Conservation (phyloP, 2,797 vertebrate genomes). For the Poecilia picta region DNA sequence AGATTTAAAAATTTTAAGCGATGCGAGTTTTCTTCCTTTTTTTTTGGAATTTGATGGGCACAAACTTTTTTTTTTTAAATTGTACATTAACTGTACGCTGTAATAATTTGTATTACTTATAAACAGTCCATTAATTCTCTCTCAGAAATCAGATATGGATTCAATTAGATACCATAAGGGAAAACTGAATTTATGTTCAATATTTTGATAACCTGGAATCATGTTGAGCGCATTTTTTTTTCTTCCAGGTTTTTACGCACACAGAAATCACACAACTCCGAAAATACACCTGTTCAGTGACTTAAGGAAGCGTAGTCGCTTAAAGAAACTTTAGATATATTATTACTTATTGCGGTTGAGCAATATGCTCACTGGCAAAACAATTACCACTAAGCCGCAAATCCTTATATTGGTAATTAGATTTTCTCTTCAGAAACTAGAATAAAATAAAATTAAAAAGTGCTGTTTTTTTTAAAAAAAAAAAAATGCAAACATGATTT, state of each 20-base stretch:
- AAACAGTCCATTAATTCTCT: no score
- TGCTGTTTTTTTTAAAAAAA: neutral
- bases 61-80: conserved; percentile 59
- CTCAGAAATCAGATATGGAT: neutral
- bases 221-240: neutral
- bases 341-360: neutral
- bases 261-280: neutral
- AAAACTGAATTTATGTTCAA: neutral
- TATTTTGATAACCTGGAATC: neutral
- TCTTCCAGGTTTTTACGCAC: neutral
- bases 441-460: neutral
- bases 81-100: neutral
- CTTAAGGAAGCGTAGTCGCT: neutral
- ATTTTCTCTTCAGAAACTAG: neutral
- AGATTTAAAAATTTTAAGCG: neutral
- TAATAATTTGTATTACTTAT: neutral
- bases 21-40: conserved; percentile 3
- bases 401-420: neutral
- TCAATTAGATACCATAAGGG: neutral
- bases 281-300: neutral
- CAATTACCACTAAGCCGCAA: neutral
- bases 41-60: neutral
- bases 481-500: neutral
- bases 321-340: neutral
- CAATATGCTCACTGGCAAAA: neutral